These are phyloP conservation scores for Myiozetetes cayanensis DNA, from an alignment of 2,113 vertebrate genomes.

Conservation along the genomic window DNA sequence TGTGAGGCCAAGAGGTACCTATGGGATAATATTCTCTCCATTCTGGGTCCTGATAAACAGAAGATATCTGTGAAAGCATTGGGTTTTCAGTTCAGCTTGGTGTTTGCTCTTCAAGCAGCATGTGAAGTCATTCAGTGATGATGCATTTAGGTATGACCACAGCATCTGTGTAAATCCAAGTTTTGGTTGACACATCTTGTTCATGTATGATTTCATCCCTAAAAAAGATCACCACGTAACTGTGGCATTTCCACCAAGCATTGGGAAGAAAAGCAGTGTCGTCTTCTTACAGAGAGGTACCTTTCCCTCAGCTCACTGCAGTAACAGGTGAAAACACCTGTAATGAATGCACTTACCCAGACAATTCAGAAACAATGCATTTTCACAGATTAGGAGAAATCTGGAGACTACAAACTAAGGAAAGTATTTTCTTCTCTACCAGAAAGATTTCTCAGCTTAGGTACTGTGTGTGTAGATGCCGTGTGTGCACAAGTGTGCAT, in stretches of 20 bases:
- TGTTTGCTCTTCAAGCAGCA: not conserved
- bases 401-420: not conserved
- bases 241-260: not conserved
- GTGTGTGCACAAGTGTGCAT: not conserved
- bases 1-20: not conserved
- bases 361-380: not conserved
- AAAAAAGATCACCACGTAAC: not conserved
- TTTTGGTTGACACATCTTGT: not conserved
- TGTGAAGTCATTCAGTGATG: not conserved
- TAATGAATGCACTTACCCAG: not conserved
- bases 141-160: not conserved
- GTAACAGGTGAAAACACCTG: not conserved
- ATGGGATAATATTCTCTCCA: not conserved
- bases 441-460: not conserved
- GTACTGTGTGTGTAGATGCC: too few relatives aligned
- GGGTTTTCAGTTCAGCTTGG: not conserved
- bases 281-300: not conserved
- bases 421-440: not conserved
- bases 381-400: not conserved
- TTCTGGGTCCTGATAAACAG: not conserved
- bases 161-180: not conserved
- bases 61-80: not conserved
- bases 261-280: not conserved
- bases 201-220: not conserved
- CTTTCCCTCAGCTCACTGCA: not conserved